Evolutionary conservation across 2,797 vertebrate species (phyloP).

Genomic region (Tragelaphus eurycerus): DNA sequence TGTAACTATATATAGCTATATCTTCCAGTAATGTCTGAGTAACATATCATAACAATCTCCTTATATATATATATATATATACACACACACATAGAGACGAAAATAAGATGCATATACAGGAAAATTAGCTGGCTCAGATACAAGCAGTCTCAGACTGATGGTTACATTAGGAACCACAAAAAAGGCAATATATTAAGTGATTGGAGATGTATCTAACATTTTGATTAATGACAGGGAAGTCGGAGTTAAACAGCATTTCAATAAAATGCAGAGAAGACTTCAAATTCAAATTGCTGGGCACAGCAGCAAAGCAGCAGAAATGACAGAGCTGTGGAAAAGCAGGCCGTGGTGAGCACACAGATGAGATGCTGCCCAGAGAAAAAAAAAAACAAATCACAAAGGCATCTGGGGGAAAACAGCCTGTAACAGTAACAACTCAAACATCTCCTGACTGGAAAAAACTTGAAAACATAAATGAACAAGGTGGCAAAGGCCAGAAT

Average conservation of each 20-base stretch:
- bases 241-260: not conserved
- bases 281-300: conserved; percentile 21
- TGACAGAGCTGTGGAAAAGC: not conserved
- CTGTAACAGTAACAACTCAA: not conserved
- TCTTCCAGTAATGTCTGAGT: not conserved
- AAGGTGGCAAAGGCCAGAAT: not conserved
- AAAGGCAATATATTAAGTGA: not conserved
- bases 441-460: not conserved
- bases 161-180: not conserved
- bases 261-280: conserved; percentile 31
- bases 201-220: not conserved
- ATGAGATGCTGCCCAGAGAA: not conserved
- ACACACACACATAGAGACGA: not conserved
- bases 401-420: not conserved
- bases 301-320: not conserved
- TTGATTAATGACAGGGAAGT: not conserved
- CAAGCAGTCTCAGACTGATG: not conserved
- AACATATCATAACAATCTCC: not conserved
- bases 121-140: not conserved
- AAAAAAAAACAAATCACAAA: not conserved
- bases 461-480: not conserved
- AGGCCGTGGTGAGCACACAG: not conserved
- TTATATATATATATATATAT: not conserved
- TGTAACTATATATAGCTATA: not conserved
- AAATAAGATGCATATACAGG: not conserved